Percentiles rank a stretch among this genome's conserved stretches.
phyloP scores from a whole-genome alignment of 1,140 invertebrate genomes.

The Halesus radiatus region DNA sequence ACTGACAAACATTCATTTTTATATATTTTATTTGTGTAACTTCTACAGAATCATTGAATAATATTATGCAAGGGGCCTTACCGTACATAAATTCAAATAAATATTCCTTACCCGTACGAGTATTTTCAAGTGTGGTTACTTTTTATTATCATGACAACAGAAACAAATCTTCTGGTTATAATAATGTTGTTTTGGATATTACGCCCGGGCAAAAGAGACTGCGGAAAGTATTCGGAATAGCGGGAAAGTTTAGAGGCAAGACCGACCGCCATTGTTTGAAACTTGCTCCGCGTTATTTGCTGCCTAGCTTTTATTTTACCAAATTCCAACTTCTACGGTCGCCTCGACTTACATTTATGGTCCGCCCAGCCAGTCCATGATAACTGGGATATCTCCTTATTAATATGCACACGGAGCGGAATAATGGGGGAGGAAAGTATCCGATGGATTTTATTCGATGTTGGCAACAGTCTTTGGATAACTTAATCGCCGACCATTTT shows the following conservation, averaged over 20 bases:
- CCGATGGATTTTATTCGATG: neutral
- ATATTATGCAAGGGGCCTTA: too few species aligned
- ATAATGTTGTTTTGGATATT: conserved; percentile 16
- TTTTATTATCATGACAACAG: too few species aligned
- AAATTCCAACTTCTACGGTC: conserved; percentile 26
- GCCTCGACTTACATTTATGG: neutral
- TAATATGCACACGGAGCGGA: neutral
- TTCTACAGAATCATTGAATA: too few species aligned
- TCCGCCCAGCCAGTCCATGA: conserved; percentile 2
- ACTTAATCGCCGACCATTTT: too few species aligned
- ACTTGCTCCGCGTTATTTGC: conserved; percentile 19
- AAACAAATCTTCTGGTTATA: neutral
- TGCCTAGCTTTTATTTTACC: conserved; percentile 30
- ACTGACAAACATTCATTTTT: too few species aligned
- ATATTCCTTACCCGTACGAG: too few species aligned
- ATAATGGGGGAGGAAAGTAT: neutral
- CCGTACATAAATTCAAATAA: too few species aligned
- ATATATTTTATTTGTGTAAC: too few species aligned
- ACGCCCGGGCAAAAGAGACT: neutral
- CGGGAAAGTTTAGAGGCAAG: conserved; percentile 19
- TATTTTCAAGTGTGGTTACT: too few species aligned
- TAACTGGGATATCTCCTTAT: conserved; percentile 3
- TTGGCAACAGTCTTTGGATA: neutral
- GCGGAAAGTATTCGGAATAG: neutral
- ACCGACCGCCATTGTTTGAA: conserved; percentile 34